A percentile compares a stretch with the other conserved stretches of the same genome.
phyloP scores from a whole-genome alignment of 1,140 invertebrate genomes.

The Drosophila sproati region DNA sequence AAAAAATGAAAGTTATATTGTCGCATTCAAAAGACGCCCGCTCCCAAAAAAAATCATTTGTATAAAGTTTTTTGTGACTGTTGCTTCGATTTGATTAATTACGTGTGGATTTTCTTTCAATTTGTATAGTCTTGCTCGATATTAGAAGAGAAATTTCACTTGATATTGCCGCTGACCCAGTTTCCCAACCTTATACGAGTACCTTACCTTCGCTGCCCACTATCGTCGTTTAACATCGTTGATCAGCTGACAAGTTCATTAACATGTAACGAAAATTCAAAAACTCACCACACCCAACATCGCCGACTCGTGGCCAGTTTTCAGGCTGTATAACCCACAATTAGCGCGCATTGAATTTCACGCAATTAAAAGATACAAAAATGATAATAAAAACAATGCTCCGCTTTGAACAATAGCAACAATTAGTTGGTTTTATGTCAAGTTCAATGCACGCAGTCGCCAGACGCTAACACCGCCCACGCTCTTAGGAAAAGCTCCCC shows the following conservation, averaged over 20 bases:
- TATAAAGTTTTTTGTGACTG: constrained; percentile 21
- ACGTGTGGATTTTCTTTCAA: not conserved
- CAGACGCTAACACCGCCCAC: constrained; percentile 38
- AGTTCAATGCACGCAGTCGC: constrained; percentile 74
- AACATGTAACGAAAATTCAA: constrained; percentile 26
- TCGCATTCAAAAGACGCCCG: not conserved
- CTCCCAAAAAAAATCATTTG: constrained; percentile 9
- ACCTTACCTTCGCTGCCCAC: not conserved
- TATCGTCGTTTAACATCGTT: not conserved
- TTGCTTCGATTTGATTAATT: constrained; percentile 19
- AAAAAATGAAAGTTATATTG: constrained; percentile 40
- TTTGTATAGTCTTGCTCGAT: not conserved
- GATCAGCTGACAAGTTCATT: constrained; percentile 37
- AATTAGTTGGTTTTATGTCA: constrained; percentile 72
- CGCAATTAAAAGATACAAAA: constrained; percentile 64
- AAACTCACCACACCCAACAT: constrained; percentile 35
- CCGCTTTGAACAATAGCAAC: constrained; percentile 55
- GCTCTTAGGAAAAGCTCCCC: constrained; percentile 27
- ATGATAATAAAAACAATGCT: constrained; percentile 26
- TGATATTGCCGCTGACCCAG: constrained; percentile 22
- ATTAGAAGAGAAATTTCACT: not conserved
- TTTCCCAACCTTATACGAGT: constrained; percentile 27
- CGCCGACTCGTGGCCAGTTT: constrained; percentile 25
- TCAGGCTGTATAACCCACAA: constrained; percentile 68
- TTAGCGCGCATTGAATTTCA: constrained; percentile 70